Percentiles rank a stretch among this genome's conserved stretches.
Conservation (phyloP, 1,140 invertebrate species). For the Goniozus legneri region DNA sequence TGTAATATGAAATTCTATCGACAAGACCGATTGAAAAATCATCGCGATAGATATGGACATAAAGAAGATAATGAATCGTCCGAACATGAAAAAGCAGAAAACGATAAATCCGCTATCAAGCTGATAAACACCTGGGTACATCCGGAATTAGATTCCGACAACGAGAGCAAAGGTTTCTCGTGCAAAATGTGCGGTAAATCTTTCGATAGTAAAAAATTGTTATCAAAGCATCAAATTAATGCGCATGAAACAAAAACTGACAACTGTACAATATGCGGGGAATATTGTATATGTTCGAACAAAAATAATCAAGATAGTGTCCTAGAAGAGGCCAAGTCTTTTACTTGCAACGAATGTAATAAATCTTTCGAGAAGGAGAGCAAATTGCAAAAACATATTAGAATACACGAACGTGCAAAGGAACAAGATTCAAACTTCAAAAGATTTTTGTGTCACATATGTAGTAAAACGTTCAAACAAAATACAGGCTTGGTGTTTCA, state of each 20-base stretch:
- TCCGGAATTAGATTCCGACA: constrained; percentile 41
- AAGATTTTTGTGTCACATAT: constrained; percentile 44
- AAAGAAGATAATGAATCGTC: constrained; percentile 18
- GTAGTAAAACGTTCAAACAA: constrained; percentile 45
- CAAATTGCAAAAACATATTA: constrained; percentile 47
- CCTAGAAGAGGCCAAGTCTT: constrained; percentile 58
- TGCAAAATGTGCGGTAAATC: constrained; percentile 40
- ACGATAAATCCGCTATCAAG: constrained; percentile 37
- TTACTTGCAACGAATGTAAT: constrained; percentile 63
- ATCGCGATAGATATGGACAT: constrained; percentile 29
- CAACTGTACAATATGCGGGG: constrained; percentile 14
- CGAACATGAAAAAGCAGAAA: constrained; percentile 28
- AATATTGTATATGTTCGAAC: constrained; percentile 13
- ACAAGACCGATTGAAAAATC: constrained; percentile 29
- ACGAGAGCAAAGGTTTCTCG: constrained; percentile 35
- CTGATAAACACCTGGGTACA: constrained; percentile 43
- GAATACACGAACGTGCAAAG: constrained; percentile 41
- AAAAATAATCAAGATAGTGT: constrained; percentile 11
- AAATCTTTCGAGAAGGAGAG: constrained; percentile 57
- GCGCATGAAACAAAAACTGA: constrained; percentile 20
- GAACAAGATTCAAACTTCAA: constrained; percentile 40
- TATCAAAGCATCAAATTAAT: constrained; percentile 32
- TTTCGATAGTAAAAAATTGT: constrained; percentile 37
- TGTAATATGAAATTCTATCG: constrained; percentile 39
- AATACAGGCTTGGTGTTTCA: constrained; percentile 59